Evolutionary conservation across 2,888 invertebrate genomes (phyloP).

Genomic region (Drosophila prostipennis): DNA sequence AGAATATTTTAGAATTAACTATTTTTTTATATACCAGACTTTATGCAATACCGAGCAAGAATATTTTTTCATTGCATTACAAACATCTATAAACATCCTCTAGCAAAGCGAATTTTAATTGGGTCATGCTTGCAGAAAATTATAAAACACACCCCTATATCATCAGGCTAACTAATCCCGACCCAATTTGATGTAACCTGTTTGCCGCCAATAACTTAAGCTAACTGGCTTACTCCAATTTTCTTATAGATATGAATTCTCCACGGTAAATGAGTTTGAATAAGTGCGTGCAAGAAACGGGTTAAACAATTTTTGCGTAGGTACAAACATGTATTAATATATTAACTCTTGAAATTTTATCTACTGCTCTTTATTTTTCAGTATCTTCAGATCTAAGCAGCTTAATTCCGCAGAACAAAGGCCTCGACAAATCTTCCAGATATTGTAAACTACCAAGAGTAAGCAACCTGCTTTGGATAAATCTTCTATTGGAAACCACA

Average conservation of each 20-base stretch:
- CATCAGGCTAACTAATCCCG: slow-evolving; percentile 8
- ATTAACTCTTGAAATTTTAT: too few relatives aligned
- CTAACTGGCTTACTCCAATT: slow-evolving; percentile 5
- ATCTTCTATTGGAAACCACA: slow-evolving; percentile 21
- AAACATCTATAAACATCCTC: not conserved
- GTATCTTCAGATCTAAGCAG: not conserved
- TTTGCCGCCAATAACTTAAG: slow-evolving; percentile 6
- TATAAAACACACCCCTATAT: slow-evolving; percentile 1
- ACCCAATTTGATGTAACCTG: slow-evolving; percentile 15
- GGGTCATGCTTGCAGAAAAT: not conserved
- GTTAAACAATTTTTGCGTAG: not conserved
- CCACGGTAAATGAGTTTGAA: not conserved
- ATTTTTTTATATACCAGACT: too few relatives aligned
- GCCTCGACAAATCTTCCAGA: too few relatives aligned
- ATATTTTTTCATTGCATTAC: not conserved
- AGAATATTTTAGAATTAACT: too few relatives aligned
- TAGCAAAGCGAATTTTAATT: not conserved
- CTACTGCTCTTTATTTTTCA: not conserved
- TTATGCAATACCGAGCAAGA: too few relatives aligned
- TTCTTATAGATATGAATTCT: not conserved
- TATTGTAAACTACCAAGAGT: not conserved
- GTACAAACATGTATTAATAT: too few relatives aligned
- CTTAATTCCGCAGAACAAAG: not conserved
- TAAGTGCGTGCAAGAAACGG: slow-evolving; percentile 1
- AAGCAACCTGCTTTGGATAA: slow-evolving; percentile 18